Base-by-base conservation (phyloP, 92 coral and sea anemone genomes). In the Heteractis magnifica region DNA sequence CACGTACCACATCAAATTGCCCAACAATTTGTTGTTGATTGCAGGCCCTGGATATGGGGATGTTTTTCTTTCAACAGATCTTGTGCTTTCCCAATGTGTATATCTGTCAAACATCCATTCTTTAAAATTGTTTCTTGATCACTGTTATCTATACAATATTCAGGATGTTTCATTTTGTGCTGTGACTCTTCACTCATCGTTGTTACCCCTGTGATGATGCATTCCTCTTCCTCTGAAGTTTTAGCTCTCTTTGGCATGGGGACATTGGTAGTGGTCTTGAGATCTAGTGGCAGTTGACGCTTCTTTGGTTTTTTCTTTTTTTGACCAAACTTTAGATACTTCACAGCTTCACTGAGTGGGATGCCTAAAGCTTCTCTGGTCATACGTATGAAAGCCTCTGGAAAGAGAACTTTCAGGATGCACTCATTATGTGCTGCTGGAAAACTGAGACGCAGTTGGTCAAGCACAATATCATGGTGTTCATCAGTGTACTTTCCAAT, bases 41-140 rank as follows among this genome's bases (percentile, higher is more conserved):
- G 44, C 44, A 34, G 60, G 51, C 52, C 68, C 68, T 72, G 16
- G 14, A 71, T 21, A 49, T 20, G 7, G 51, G 77, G 23, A 70
- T 65, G 85, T 16, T 76, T 71, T 15, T 80, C 72, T 82, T 76
- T 51, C 53, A 65, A 77, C 74, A 82, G 78, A 52, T 77, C 79
- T 70, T 56, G 26, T 34, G 44, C 44, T 34, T 34, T 34, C 44
- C 44, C 44, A 34, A 34, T 34, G 44, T 34, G 44, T 34, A 4
- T 26, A 68, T n/a, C 13, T 72, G 18, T 49, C 77, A 64, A 51
- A 82, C 19, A 18, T 82, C 80, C 51, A 65, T 64, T 19, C 70
- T 65, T 48, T 53, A 10, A 34, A 34, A 34, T 34, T 19, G 44
- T 59, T 34, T 79, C 83, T 52, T 1, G 56, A 53, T 53, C 56